A percentile compares a stretch with the other conserved stretches of the same genome.
phyloP scores from a whole-genome alignment of 2,888 invertebrate genomes.

The Tenthredo amoena region DNA sequence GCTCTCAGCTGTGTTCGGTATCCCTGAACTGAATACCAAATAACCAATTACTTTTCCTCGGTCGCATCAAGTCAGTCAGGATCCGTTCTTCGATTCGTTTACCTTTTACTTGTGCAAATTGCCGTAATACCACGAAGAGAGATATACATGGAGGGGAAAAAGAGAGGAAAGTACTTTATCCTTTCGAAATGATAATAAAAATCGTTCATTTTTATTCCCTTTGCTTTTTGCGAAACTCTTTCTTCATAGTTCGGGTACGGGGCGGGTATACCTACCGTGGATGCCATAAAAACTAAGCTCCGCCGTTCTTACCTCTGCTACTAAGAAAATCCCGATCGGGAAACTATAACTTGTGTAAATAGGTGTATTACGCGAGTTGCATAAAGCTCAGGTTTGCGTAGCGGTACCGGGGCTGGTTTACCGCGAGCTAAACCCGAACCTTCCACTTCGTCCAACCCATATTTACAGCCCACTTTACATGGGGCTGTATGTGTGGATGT shows the following conservation, averaged over 20 bases:
- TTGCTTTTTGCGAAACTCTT: not conserved
- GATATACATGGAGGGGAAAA: not conserved
- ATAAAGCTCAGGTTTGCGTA: slow-evolving; percentile 53
- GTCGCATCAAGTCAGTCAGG: not conserved
- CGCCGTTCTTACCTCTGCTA: not conserved
- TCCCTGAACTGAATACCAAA: slow-evolving; percentile 32
- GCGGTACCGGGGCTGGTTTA: not conserved
- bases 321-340: slow-evolving; percentile 60
- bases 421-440: not conserved
- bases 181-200: not conserved
- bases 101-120: not conserved
- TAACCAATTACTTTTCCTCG: slow-evolving; percentile 24
- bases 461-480: slow-evolving; percentile 6
- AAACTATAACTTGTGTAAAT: slow-evolving; percentile 65
- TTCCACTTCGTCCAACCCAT: not conserved
- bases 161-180: not conserved
- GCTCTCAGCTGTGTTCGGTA: not conserved
- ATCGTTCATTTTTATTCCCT: not conserved
- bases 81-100: not conserved
- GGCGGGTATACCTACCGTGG: not conserved
- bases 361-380: slow-evolving; percentile 59
- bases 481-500: not conserved
- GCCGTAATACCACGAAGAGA: not conserved
- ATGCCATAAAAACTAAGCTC: not conserved
- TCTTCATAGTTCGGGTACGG: not conserved